Base-by-base conservation (phyloP, 2,888 invertebrate genomes). In the Cenopis cana region DNA sequence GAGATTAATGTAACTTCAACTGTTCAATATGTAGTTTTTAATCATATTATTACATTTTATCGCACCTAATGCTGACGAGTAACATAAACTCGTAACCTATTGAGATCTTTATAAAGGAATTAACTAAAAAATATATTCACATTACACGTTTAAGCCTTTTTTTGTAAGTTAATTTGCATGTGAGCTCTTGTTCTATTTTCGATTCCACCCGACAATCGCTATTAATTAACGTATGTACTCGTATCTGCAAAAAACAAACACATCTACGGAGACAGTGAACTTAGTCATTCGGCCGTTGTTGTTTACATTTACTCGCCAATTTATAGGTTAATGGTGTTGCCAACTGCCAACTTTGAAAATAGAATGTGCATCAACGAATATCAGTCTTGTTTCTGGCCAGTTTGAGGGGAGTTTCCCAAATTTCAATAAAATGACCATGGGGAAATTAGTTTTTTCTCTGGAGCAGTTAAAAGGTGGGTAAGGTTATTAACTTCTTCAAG, bases 291-390 rank as follows among this genome's bases (percentile, higher is more conserved):
- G 55, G 60, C 46, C 59, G 41, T 64, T 64, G 61, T 69, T 70
- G 70, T 70, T 70, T 70, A 70, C 70, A 65, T 70, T 70, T 70
- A 46, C 65, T 36, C 61, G 65, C 68, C 70, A 70, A 70, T 70
- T 70, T 70, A 70, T 66, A 66, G 70, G 65, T 70, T 66, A 70
- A 70, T 62, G 36, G 59, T 70, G 70, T 70, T 70, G 65, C 70
- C 70, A 70, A 70, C 59, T 70, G 70, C 65, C 70, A 70, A 55
- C 65, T 60, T 66, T 54, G 59, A 66, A 70, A 70, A 70, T 70
- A 70, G 59, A 70, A 66, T 65, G 69, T 70, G 65, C 70, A 70
- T 65, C 65, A 52, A 36, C 46, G 60, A 68, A 61, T 50, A 52
- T 68, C 24, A 33, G 17, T 20, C 38, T 41, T 60, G 60, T 60